Conservation (phyloP, 2,113 vertebrate genomes). For the Pomatorhinus ruficollis region DNA sequence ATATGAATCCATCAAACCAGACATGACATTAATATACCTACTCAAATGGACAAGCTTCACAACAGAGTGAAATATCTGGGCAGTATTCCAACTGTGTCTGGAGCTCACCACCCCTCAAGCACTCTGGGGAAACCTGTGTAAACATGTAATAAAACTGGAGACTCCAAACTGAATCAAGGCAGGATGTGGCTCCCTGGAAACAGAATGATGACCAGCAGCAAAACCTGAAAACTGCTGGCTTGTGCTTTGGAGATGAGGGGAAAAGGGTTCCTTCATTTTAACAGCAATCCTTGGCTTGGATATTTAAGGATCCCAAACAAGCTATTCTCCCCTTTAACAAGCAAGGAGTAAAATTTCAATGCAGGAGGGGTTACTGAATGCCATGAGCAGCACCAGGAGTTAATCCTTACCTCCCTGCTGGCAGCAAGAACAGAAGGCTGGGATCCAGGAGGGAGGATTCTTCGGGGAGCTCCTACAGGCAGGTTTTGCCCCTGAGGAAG, state of each 20-base stretch:
- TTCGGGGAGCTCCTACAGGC: conserved; percentile 88
- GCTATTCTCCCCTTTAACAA: not conserved
- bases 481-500: conserved; percentile 95
- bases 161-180: conserved; percentile 44
- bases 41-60: conserved; percentile 60
- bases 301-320: conserved; percentile 25
- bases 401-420: conserved; percentile 87
- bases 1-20: conserved; percentile 55
- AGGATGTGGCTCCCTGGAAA: conserved; percentile 48
- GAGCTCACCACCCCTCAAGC: conserved; percentile 61
- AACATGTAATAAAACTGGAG: conserved; percentile 64
- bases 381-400: not conserved
- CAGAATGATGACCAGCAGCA: conserved; percentile 40
- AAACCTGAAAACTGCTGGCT: conserved; percentile 20
- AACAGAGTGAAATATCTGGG: conserved; percentile 65
- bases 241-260: not conserved
- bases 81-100: conserved; percentile 58
- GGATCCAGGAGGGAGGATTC: conserved; percentile 89
- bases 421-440: conserved; percentile 87
- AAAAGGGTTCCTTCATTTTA: conserved; percentile 4
- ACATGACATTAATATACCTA: conserved; percentile 60
- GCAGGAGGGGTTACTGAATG: conserved; percentile 3
- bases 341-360: not conserved
- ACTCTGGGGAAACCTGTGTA: conserved; percentile 62
- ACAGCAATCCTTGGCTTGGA: not conserved